Evolutionary conservation across 2,888 invertebrate species (phyloP).

Genomic region (Himalopsyche japonica): DNA sequence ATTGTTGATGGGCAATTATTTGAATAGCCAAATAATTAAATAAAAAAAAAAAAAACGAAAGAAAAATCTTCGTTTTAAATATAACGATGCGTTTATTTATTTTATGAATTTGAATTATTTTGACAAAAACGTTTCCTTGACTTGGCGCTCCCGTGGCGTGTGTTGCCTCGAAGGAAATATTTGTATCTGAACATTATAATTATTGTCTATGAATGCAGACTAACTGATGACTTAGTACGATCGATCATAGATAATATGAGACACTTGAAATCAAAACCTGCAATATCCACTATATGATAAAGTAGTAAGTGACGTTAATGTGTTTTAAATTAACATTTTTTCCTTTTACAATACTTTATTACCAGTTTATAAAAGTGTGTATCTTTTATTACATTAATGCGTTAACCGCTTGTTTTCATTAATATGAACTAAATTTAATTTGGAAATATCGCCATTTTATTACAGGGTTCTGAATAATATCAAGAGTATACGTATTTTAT

Average conservation of each 20-base stretch:
- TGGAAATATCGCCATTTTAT: too few relatives aligned
- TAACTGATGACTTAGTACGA: not conserved
- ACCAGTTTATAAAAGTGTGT: too few relatives aligned
- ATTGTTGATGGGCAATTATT: not conserved
- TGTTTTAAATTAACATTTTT: too few relatives aligned
- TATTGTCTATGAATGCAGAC: not conserved
- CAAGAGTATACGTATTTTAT: too few relatives aligned
- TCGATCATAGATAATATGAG: not conserved
- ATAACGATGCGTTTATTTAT: not conserved
- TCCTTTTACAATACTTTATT: too few relatives aligned
- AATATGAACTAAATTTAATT: too few relatives aligned
- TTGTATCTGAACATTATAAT: not conserved
- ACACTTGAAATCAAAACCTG: too few relatives aligned
- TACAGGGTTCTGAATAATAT: too few relatives aligned
- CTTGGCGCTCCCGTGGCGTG: not conserved
- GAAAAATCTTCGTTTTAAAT: not conserved
- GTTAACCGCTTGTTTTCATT: too few relatives aligned
- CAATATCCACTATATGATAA: too few relatives aligned
- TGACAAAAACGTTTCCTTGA: not conserved
- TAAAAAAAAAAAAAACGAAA: not conserved
- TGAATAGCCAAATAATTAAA: not conserved
- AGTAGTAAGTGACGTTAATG: too few relatives aligned
- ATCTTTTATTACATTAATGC: too few relatives aligned
- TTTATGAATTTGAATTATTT: not conserved
- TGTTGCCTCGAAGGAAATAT: not conserved